Evolutionary conservation across 2,797 vertebrate species (phyloP).

Genomic region (Malurus splendens): DNA sequence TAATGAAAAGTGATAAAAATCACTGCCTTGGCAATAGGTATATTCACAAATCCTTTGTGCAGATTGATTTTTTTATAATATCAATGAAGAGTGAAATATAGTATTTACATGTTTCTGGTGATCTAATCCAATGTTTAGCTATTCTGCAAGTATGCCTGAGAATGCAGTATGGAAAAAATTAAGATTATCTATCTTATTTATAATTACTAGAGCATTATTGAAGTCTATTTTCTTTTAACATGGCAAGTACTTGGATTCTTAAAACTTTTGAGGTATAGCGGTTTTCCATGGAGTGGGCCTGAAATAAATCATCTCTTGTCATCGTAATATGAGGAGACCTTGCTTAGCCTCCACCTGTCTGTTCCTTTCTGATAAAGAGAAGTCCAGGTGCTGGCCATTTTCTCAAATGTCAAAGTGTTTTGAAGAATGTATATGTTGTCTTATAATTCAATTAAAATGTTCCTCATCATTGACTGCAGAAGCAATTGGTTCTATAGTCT

Average conservation of each 20-base stretch:
- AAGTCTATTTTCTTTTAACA: not conserved
- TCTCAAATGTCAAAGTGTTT: slow-evolving; percentile 20
- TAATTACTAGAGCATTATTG: not conserved
- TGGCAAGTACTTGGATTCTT: not conserved
- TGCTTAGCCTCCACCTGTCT: not conserved
- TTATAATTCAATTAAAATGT: slow-evolving; percentile 55
- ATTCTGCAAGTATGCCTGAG: not conserved
- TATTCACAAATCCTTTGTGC: not conserved
- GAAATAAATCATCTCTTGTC: not conserved
- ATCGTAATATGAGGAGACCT: not conserved
- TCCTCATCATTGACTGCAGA: slow-evolving; percentile 41
- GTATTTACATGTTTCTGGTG: not conserved
- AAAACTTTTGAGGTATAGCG: not conserved
- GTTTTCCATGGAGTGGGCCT: not conserved
- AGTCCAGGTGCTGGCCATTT: not conserved
- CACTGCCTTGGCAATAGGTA: not conserved
- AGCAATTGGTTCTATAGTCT: slow-evolving; percentile 34
- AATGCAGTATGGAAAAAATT: not conserved
- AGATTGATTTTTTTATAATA: not conserved
- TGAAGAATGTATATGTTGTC: slow-evolving; percentile 32
- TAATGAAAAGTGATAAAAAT: not conserved
- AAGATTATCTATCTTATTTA: not conserved
- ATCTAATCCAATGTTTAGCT: not conserved
- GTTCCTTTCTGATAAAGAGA: not conserved
- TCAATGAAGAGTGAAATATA: not conserved